Conservation (phyloP, 2,797 vertebrate genomes). For the Acanthornis magna region DNA sequence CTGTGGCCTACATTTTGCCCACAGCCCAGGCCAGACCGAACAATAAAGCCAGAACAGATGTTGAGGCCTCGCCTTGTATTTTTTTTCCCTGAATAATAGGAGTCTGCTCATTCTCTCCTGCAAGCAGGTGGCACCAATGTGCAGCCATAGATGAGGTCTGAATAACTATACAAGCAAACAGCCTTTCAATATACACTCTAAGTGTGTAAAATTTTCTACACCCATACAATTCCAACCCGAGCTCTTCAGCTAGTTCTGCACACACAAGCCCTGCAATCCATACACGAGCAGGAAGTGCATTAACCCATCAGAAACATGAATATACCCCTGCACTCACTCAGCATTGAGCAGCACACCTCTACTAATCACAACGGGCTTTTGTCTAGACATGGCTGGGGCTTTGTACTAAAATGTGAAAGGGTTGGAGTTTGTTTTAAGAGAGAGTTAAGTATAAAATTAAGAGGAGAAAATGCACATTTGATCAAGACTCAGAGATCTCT, state of each 20-base stretch:
- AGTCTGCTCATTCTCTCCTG: constrained; percentile 16
- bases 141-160: constrained; percentile 44
- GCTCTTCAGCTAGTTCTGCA: not conserved
- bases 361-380: not conserved
- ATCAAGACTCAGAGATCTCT: not conserved
- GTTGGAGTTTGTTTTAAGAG: not conserved
- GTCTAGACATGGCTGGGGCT: not conserved
- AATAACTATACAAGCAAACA: constrained; percentile 29
- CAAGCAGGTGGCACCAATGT: constrained; percentile 62
- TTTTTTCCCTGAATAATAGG: not conserved
- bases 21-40: not conserved
- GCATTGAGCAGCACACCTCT: constrained; percentile 1
- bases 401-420: not conserved
- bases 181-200: not conserved
- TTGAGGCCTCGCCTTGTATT: constrained; percentile 30
- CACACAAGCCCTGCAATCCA: not conserved
- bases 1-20: constrained; percentile 26
- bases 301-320: not conserved
- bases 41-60: constrained; percentile 58
- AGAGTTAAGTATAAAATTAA: not conserved
- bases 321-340: not conserved
- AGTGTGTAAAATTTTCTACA: not conserved
- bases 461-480: not conserved
- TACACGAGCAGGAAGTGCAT: not conserved
- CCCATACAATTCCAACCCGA: not conserved